phyloP scores from a whole-genome alignment of 2,888 invertebrate species.

The Corbicula japonica region DNA sequence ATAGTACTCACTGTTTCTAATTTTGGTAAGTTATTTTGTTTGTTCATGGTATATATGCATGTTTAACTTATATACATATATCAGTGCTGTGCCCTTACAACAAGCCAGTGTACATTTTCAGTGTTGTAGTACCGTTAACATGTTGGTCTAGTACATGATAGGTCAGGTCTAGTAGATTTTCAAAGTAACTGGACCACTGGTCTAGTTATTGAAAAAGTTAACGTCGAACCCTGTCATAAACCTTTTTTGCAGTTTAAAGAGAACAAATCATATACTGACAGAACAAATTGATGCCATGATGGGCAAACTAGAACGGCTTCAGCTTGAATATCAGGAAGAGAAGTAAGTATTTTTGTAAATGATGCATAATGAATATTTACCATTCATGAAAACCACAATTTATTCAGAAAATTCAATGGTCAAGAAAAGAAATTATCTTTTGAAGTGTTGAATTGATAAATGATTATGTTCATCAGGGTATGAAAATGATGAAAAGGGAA shows the following conservation, averaged over 20 bases:
- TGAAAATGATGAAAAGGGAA: background rate
- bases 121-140: background rate
- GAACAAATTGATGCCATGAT: constrained; percentile 45
- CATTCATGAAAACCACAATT: constrained; percentile 16
- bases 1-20: too few relatives aligned
- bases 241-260: constrained; percentile 34
- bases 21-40: too few relatives aligned
- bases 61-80: too few relatives aligned
- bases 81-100: too few relatives aligned
- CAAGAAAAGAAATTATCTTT: constrained; percentile 43
- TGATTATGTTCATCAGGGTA: constrained; percentile 35
- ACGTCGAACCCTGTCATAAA: background rate
- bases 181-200: background rate
- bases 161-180: background rate
- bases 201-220: background rate
- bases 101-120: background rate
- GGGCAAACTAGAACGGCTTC: constrained; percentile 23
- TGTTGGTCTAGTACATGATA: background rate
- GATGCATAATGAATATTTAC: constrained; percentile 6
- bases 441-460: constrained; percentile 25
- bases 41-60: too few relatives aligned
- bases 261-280: constrained; percentile 35
- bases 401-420: constrained; percentile 30
- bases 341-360: constrained; percentile 2
- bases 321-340: constrained; percentile 9